phyloP scores from a whole-genome alignment of 2,113 vertebrate genomes.

The Taurulus bubalis region DNA sequence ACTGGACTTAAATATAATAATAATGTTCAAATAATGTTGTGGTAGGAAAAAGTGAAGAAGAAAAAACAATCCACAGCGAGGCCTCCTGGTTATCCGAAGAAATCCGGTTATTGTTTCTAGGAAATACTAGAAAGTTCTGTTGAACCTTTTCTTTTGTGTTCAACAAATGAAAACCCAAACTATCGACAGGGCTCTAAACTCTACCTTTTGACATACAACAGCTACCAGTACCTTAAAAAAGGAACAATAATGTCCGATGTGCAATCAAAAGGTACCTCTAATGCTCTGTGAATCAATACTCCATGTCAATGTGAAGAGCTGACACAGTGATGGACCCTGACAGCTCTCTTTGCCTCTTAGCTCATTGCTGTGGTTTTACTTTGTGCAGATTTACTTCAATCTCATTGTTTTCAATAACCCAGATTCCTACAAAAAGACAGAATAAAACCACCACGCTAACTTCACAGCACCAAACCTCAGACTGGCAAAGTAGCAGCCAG shows the following conservation, averaged over 20 bases:
- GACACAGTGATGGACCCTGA: neutral
- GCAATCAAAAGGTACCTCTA: neutral
- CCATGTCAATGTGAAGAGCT: neutral
- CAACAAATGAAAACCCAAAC: neutral
- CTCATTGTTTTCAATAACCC: neutral
- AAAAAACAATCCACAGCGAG: too few relatives aligned
- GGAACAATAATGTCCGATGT: neutral
- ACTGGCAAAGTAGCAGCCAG: neutral
- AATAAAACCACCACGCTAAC: neutral
- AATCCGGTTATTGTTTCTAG: neutral
- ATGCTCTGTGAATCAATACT: neutral
- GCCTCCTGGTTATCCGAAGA: neutral
- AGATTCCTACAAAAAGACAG: neutral
- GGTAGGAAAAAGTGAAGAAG: too few relatives aligned
- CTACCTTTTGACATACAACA: neutral
- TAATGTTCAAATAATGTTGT: too few relatives aligned
- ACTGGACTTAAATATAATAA: too few relatives aligned
- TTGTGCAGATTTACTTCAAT: neutral
- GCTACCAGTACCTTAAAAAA: neutral
- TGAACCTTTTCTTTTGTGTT: neutral
- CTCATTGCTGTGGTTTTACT: constrained; percentile 10
- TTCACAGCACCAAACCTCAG: neutral
- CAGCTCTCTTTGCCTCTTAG: neutral
- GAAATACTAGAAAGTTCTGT: neutral
- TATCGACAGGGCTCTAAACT: neutral